Conservation (phyloP, 2,113 vertebrate genomes). For the Phylloscopus trochiloides region DNA sequence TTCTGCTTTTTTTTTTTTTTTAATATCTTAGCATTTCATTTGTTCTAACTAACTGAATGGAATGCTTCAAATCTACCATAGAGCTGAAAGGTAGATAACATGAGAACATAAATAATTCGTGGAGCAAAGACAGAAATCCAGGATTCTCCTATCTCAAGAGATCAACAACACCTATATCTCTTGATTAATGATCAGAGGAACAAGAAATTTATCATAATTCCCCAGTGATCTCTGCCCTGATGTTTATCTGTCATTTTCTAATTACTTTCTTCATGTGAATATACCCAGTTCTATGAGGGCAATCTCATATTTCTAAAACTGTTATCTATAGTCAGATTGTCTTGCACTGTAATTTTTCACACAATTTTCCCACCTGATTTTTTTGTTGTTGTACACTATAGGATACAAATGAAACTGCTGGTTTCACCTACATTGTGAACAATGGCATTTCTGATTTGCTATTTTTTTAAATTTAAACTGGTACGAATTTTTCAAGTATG, state of each 20-base stretch:
- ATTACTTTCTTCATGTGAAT: conserved; percentile 7
- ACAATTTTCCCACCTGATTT: neutral
- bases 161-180: conserved; percentile 13
- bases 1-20: neutral
- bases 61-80: neutral
- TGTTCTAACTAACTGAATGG: neutral
- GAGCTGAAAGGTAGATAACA: neutral
- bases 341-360: conserved; percentile 22
- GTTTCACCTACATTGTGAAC: neutral
- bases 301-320: neutral
- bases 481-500: neutral
- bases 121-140: neutral
- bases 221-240: conserved; percentile 13
- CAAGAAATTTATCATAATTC: conserved; percentile 30
- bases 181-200: conserved; percentile 28
- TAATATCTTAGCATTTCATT: neutral
- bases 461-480: neutral
- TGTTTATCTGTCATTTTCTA: conserved; percentile 52
- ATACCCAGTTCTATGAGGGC: neutral
- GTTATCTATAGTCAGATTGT: neutral
- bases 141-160: neutral
- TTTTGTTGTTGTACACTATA: neutral
- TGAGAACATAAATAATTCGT: neutral
- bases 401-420: neutral
- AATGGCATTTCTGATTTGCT: neutral